Conservation (phyloP, 2,113 vertebrate genomes). For the Chrysemys picta region DNA sequence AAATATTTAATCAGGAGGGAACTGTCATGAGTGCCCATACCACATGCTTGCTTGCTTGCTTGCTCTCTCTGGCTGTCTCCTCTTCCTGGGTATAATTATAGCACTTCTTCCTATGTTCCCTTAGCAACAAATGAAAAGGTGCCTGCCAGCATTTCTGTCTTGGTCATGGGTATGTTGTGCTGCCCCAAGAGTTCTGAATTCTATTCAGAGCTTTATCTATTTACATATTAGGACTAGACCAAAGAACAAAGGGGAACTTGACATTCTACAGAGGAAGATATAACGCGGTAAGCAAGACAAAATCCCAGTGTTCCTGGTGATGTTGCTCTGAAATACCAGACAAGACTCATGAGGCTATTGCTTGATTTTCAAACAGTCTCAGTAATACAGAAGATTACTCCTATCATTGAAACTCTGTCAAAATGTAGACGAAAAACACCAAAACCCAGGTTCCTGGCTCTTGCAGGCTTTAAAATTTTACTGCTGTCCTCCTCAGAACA, state of each 20-base stretch:
- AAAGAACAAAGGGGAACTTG: background rate
- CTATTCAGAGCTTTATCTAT: background rate
- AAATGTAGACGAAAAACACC: background rate
- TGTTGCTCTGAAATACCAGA: background rate
- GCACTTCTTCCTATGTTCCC: slow-evolving; percentile 40
- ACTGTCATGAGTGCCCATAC: background rate
- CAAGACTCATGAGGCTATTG: background rate
- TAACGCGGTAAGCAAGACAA: background rate
- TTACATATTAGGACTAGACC: background rate
- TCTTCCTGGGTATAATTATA: slow-evolving; percentile 58
- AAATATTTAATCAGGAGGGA: background rate
- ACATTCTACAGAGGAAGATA: background rate
- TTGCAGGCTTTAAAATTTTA: background rate
- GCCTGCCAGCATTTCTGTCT: slow-evolving; percentile 27
- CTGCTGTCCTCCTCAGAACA: background rate
- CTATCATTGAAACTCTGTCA: background rate
- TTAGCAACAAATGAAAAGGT: slow-evolving; percentile 61
- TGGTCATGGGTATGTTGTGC: background rate
- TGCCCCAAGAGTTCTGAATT: background rate
- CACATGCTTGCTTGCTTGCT: background rate
- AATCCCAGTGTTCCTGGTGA: background rate
- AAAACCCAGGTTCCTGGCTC: background rate
- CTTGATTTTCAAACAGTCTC: background rate
- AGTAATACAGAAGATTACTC: background rate
- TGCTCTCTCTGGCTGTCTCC: slow-evolving; percentile 1